phyloP scores from a whole-genome alignment of 2,113 vertebrate genomes.

The Neogale vison region DNA sequence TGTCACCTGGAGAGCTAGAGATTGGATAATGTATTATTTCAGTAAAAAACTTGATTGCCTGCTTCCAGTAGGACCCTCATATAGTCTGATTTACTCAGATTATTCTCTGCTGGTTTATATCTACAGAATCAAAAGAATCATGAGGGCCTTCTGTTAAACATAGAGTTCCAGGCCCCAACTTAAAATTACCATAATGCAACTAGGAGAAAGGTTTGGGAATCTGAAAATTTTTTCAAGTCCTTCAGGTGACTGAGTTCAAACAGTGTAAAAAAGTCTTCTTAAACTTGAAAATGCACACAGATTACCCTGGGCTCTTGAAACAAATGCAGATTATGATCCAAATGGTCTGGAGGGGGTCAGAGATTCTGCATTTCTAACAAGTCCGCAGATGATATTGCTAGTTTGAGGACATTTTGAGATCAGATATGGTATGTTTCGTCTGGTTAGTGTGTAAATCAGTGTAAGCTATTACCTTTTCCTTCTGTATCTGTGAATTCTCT shows the following conservation, averaged over 20 bases:
- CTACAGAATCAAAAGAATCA: neutral
- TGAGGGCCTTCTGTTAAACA: neutral
- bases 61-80: neutral
- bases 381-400: neutral
- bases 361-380: neutral
- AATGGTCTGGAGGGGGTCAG: neutral
- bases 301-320: neutral
- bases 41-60: neutral
- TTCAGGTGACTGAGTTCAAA: neutral
- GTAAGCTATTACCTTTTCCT: neutral
- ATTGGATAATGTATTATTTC: neutral
- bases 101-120: neutral
- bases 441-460: neutral
- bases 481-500: neutral
- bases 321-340: neutral
- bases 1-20: neutral
- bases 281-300: neutral
- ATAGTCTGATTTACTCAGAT: constrained; percentile 12
- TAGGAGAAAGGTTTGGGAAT: neutral
- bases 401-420: neutral
- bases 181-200: neutral
- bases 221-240: neutral
- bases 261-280: neutral
- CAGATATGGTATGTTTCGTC: neutral
- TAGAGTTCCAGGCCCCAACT: neutral